Evolutionary conservation across 2,113 vertebrate species (phyloP).

Genomic region (Phrynosoma platyrhinos): DNA sequence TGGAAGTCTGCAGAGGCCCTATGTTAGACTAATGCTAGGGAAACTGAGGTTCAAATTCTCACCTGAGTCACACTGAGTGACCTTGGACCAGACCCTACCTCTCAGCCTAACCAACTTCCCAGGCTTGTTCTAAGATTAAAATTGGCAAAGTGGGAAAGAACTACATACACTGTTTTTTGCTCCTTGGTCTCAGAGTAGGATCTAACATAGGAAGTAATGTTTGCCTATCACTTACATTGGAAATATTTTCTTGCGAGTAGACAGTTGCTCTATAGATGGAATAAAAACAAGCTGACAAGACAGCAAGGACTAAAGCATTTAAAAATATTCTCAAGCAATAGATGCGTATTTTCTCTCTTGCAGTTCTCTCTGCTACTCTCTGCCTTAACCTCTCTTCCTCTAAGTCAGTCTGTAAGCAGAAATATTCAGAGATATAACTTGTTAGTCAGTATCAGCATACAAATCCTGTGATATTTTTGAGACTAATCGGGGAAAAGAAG

Average conservation of each 20-base stretch:
- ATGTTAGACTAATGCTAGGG: neutral
- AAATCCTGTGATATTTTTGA: neutral
- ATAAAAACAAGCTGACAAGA: constrained; percentile 90
- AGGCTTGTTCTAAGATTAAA: neutral
- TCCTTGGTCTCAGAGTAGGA: neutral
- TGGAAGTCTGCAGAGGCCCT: too few species aligned
- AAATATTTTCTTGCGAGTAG: constrained; percentile 85
- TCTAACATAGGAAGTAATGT: neutral
- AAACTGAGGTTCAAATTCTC: neutral
- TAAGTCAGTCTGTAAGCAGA: constrained; percentile 85
- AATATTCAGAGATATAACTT: neutral
- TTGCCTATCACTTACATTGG: constrained; percentile 67
- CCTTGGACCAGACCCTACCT: neutral
- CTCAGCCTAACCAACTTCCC: neutral
- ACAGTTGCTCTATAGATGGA: constrained; percentile 89
- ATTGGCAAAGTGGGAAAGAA: neutral
- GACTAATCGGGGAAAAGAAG: too few species aligned
- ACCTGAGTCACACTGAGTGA: neutral
- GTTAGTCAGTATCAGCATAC: neutral
- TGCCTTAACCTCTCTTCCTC: constrained; percentile 89
- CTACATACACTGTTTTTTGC: neutral
- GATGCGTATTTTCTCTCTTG: constrained; percentile 84
- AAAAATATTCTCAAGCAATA: constrained; percentile 85
- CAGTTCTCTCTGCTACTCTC: constrained; percentile 87
- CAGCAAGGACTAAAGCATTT: constrained; percentile 85